Base-by-base conservation (phyloP, 1,140 invertebrate genomes). In the Neuroterus valhalla region DNA sequence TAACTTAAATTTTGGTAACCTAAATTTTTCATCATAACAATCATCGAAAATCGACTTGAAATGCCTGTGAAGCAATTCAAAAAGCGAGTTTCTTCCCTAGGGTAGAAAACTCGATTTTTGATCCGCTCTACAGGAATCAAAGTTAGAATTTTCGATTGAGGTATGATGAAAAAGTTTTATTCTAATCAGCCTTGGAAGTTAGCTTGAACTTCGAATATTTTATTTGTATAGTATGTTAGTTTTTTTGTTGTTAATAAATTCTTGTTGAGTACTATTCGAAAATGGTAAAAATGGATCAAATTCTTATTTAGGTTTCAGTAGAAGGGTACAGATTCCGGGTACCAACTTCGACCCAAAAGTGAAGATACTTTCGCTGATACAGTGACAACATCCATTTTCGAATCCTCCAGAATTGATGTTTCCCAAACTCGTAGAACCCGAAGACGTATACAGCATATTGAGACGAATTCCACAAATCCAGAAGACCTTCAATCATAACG, bases 261-360 rank as follows among this genome's bases (percentile, higher is more conserved):
- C 46, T 48, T 19, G 17, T n/a, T 48, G 17, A 48, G 4, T 48
- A 45, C 15, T 31, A 71, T 71, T n/a, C 3, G 15, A 23, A 38
- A 38, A 38, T 8, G 6, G 10, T 38, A 8, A 38, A 38, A 0
- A 10, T 8, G 10, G 10, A 31, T n/a, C n/a, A 38, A 38, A 38
- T 2, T 38, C 31, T 38, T 38, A 38, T 43, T 42, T 48, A 2
- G 26, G 50, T 42, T 74, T 89, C 74, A 90, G 83, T 88, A 90
- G 21, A 85, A 78, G n/a, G 89, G 88, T 42, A 89, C 84, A 46
- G 83, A 89, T 78, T 90, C 88, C 6, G 89, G 89, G 68, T 85
- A 72, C 89, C 89, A 90, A 5, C 82, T 78, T 15, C 85, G 83
- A 44, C 86, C 85, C 45, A 90, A 72, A 0, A 88, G 74, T 5